Conservation (phyloP, 2,113 vertebrate genomes). For the Aythya baeri region DNA sequence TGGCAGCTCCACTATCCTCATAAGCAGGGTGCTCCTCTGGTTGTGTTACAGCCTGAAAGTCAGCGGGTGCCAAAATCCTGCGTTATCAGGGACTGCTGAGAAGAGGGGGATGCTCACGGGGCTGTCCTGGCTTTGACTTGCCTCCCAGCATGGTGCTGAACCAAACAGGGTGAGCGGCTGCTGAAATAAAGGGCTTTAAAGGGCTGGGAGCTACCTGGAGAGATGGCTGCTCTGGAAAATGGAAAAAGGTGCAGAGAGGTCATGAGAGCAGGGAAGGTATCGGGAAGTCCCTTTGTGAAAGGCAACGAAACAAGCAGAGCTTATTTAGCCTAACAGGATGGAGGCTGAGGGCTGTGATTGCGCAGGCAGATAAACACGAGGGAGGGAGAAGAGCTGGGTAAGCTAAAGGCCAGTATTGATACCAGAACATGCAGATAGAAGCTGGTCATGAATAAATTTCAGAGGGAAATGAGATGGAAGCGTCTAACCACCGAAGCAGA, state of each 20-base stretch:
- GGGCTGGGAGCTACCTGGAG: not conserved
- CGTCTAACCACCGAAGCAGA: not conserved
- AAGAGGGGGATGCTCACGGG: not conserved
- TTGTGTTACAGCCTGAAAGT: not conserved
- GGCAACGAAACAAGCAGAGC: fast-evolving
- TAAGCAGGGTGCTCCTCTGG: too few relatives aligned
- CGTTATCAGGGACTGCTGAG: not conserved
- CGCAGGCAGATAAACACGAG: not conserved
- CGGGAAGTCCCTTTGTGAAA: not conserved
- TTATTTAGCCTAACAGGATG: not conserved
- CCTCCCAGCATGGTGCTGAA: not conserved
- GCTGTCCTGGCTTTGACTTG: not conserved
- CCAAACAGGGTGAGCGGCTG: fast-evolving
- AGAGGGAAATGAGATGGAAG: constrained; percentile 20
- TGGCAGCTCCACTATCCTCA: not conserved
- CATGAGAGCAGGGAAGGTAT: not conserved
- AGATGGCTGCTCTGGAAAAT: not conserved
- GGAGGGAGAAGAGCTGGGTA: not conserved
- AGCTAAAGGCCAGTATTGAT: not conserved
- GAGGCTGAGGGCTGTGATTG: not conserved
- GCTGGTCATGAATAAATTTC: constrained; percentile 37
- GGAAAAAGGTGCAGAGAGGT: not conserved
- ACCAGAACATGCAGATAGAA: constrained; percentile 7
- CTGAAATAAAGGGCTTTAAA: not conserved
- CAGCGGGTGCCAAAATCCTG: not conserved